Base-by-base conservation (phyloP, 2,797 vertebrate species). In the Tragelaphus eurycerus region DNA sequence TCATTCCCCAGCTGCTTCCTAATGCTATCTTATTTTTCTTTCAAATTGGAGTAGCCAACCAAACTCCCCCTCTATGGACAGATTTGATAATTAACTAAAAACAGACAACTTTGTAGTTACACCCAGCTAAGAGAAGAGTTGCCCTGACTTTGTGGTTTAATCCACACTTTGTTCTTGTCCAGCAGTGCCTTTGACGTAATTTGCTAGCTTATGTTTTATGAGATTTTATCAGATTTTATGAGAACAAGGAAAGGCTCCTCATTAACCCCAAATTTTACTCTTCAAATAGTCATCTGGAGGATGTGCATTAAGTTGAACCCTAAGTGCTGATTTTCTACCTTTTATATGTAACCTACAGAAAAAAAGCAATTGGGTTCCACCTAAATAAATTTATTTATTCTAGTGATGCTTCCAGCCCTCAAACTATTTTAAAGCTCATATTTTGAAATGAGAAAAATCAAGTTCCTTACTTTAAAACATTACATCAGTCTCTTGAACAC, bases 1-100 rank as follows among this genome's bases (percentile, higher is more conserved):
- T 60, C 86, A 85, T 83, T 79, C 82, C 89, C 86, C 90, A 94
- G 94, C 87, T 94, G 92, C 96, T 91, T 85, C 95, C 91, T 86
- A 89, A 50, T 57, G 16, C 92, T 93, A 1, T 97, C 97, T 96
- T 97, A 95, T 97, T 96, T 97, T 96, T 92, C 95, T 97, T 97
- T 96, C 78, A 89, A 97, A 95, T 90, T 87, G 25, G 27, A 95
- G 81, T 90, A 92, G 81, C 76, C 96, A 97, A 93, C 94, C 83
- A 86, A 31, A 90, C 89, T 54, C 91, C 90, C 82, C 90, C 86
- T 46, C 48, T 91, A 86, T 5, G 4, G 71, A 57, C 54, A 79
- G 95, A 43, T 86, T 89, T 84, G 71, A 54, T 97, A 97, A 97
- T 97, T 96, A 95, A 95, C 93, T 90, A 23, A 96, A 96, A 97